Conservation (phyloP, 1,140 invertebrate genomes). For the Chelonus insularis region DNA sequence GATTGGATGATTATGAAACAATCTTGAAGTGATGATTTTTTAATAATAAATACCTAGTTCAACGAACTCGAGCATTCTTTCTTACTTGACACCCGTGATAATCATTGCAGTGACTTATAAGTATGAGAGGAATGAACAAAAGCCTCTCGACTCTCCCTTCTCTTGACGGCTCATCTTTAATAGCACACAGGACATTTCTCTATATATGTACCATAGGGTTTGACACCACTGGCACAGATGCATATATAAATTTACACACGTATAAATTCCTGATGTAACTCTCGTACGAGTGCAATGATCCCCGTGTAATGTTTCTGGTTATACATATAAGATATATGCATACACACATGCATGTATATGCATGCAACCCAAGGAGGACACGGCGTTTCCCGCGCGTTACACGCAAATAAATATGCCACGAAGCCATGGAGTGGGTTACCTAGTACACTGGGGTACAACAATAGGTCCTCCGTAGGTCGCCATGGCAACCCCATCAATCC, state of each 20-base stretch:
- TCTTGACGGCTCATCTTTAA: conserved; percentile 50
- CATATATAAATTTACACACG: conserved; percentile 39
- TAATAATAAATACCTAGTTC: conserved; percentile 9
- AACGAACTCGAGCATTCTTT: conserved; percentile 16
- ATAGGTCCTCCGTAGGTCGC: conserved; percentile 53
- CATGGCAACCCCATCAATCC: conserved; percentile 60
- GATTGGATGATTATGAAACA: no score
- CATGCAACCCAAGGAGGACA: conserved; percentile 13
- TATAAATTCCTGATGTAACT: background rate
- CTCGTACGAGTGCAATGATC: conserved; percentile 20
- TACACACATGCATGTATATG: conserved; percentile 17
- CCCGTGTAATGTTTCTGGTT: background rate
- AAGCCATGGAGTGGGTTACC: conserved; percentile 35
- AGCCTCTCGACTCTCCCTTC: conserved; percentile 6
- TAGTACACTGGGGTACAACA: conserved; percentile 54
- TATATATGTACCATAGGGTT: conserved; percentile 41
- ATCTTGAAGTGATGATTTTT: no score
- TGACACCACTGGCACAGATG: conserved; percentile 61
- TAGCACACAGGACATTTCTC: conserved; percentile 46
- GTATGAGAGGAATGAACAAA: background rate
- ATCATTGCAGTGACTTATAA: conserved; percentile 4
- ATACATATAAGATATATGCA: conserved; percentile 19
- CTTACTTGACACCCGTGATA: conserved; percentile 19
- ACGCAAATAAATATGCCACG: conserved; percentile 59
- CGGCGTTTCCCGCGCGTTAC: conserved; percentile 35